Percentiles rank a stretch among this genome's conserved stretches.
phyloP scores from a whole-genome alignment of 1,140 invertebrate genomes.

The Anastatus disparis region DNA sequence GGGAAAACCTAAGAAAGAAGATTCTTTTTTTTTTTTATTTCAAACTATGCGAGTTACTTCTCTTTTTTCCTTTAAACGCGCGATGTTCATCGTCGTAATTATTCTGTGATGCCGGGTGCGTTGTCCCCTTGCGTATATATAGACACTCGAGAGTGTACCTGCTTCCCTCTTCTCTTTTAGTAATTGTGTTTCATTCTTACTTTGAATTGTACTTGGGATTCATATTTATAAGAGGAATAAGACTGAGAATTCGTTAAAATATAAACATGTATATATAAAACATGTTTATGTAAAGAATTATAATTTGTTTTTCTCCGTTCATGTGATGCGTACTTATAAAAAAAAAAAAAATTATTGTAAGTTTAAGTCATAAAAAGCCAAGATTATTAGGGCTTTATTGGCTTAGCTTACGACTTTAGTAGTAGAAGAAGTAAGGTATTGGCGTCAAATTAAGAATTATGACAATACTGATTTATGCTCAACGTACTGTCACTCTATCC shows the following conservation, averaged over 20 bases:
- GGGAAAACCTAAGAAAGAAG: constrained; percentile 1
- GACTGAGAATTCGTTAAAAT: too few relatives aligned
- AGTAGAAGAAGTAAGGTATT: too few relatives aligned
- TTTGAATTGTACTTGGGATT: background rate
- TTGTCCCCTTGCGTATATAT: background rate
- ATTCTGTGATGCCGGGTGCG: constrained; percentile 2
- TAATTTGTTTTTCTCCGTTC: too few relatives aligned
- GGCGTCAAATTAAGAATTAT: background rate
- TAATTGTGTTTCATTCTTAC: constrained; percentile 28
- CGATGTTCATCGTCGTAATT: constrained; percentile 27
- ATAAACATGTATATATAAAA: too few relatives aligned
- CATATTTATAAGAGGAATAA: constrained; percentile 32
- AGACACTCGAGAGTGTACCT: background rate
- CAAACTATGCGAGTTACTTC: background rate
- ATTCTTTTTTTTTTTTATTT: background rate
- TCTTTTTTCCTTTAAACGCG: constrained; percentile 8
- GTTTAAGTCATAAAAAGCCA: too few relatives aligned
- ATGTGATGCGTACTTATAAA: too few relatives aligned
- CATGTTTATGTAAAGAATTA: too few relatives aligned
- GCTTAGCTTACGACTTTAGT: too few relatives aligned
- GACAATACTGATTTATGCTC: constrained; percentile 4
- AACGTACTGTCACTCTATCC: too few relatives aligned
- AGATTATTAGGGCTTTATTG: too few relatives aligned
- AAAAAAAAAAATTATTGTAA: too few relatives aligned
- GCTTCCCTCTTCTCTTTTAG: background rate